phyloP scores from a whole-genome alignment of 2,113 vertebrate species.

The Paramormyrops kingsleyae region DNA sequence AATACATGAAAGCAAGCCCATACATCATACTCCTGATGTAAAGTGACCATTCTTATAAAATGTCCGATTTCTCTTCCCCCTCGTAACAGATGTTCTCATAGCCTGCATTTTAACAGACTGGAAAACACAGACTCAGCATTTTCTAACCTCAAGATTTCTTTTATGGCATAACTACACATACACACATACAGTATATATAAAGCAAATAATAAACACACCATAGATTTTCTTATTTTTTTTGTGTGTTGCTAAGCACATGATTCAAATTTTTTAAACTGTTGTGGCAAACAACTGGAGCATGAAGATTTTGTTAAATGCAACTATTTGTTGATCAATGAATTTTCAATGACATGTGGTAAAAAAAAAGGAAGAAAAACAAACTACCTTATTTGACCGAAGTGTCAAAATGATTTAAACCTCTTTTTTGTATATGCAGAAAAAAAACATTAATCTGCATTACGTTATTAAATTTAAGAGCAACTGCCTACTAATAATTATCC shows the following conservation, averaged over 20 bases:
- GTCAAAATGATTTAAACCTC: neutral
- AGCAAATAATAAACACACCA: too few species aligned
- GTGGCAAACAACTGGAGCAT: neutral
- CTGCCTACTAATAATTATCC: neutral
- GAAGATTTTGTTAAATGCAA: neutral
- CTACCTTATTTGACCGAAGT: neutral
- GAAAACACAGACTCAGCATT: neutral
- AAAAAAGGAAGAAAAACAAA: neutral
- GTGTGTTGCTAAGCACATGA: too few species aligned
- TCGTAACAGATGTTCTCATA: neutral
- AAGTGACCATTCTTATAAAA: constrained; percentile 1
- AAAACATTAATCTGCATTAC: neutral
- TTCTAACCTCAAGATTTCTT: neutral
- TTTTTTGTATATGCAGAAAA: neutral
- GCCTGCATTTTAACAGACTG: neutral
- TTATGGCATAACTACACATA: neutral
- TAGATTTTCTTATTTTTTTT: too few species aligned
- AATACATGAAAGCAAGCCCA: neutral
- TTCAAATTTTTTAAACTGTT: too few species aligned
- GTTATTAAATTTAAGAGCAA: neutral
- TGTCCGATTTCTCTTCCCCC: neutral
- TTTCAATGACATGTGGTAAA: neutral
- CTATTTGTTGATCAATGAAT: neutral
- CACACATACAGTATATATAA: too few species aligned
- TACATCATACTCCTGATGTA: neutral